Evolutionary conservation across 1,140 invertebrate genomes (phyloP).

Genomic region (Protaetia brevitarsis): DNA sequence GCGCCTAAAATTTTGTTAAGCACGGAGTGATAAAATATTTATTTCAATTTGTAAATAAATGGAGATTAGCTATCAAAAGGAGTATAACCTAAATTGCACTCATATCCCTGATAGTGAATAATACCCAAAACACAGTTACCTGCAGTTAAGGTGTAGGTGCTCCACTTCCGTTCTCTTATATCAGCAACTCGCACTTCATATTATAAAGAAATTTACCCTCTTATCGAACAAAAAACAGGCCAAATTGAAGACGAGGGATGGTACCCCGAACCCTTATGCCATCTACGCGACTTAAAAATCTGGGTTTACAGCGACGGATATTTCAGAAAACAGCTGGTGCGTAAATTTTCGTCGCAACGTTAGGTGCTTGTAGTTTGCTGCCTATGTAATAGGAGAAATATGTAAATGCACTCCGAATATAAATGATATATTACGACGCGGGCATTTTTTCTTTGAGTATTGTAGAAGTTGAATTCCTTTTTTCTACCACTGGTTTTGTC

Average conservation of each 20-base stretch:
- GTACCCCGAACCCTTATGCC: not conserved
- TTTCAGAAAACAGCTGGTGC: conserved; percentile 14
- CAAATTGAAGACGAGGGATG: conserved; percentile 6
- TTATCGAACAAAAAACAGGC: not conserved
- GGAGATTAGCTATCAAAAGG: too few relatives aligned
- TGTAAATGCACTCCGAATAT: conserved; percentile 10
- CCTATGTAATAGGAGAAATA: conserved; percentile 23
- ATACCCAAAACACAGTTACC: too few relatives aligned
- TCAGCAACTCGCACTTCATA: too few relatives aligned
- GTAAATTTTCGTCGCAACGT: conserved; percentile 19
- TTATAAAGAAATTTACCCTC: not conserved
- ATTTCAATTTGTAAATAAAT: too few relatives aligned
- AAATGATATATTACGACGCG: not conserved
- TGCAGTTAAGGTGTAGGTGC: too few relatives aligned
- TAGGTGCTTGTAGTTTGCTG: conserved; percentile 7
- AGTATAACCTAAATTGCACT: too few relatives aligned
- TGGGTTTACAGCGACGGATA: not conserved
- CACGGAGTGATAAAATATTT: too few relatives aligned
- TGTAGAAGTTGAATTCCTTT: not conserved
- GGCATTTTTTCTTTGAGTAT: not conserved
- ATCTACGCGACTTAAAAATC: not conserved
- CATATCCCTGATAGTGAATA: too few relatives aligned
- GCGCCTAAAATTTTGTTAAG: too few relatives aligned
- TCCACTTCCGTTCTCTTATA: too few relatives aligned
- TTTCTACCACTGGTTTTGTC: not conserved